Evolutionary conservation across 2,113 vertebrate species (phyloP), one percentile per base, ranked within the genome.

Genomic region (Uropsilus gracilis): DNA sequence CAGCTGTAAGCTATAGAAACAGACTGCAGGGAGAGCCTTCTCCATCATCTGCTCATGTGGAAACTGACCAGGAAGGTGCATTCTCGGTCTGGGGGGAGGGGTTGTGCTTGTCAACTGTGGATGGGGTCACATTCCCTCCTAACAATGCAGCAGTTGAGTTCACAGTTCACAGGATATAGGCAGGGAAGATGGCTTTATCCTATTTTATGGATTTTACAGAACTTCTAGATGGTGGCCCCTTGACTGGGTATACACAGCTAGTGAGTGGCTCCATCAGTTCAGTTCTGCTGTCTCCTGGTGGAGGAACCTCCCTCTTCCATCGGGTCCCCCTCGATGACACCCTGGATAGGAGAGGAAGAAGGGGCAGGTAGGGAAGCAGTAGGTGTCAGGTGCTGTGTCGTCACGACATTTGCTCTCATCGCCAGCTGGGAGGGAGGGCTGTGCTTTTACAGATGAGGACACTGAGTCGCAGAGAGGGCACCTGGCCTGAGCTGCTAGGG

Each of bases 371-470:
- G 8, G 4, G 53, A 14, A 16, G 6, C 1, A 8, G 46, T 3
- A 0, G 0, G 28, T 18, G 55, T 6, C n/a, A 39, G 16, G 11
- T 1, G 5, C 8, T 1, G 0, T 1, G 37, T 18, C 8, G 0
- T 75, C 10, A 0, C 28, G 76, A 42, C 53, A 30, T 75, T 64
- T 64, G 30, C 18, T 55, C 59, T 24, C 10, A 11, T 5, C 34
- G 1, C 18, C 78, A 57, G 1, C 46, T 5, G 1, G 10, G 61
- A 34, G 18, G 9, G 64, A 77, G 16, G 11, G 14, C 3, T 20
- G 26, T 48, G 20, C 24, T 44, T 50, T 30, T 20, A 17, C 22
- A 71, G 42, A 42, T 59, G 9, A 69, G 76, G 16, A 55, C 53
- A 10, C 80, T 42, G 6, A 88, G 34, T 42, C 13, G 44, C 28